A percentile compares a stretch with the other conserved stretches of the same genome.
phyloP scores from a whole-genome alignment of 2,797 vertebrate species.

The Morus bassanus region DNA sequence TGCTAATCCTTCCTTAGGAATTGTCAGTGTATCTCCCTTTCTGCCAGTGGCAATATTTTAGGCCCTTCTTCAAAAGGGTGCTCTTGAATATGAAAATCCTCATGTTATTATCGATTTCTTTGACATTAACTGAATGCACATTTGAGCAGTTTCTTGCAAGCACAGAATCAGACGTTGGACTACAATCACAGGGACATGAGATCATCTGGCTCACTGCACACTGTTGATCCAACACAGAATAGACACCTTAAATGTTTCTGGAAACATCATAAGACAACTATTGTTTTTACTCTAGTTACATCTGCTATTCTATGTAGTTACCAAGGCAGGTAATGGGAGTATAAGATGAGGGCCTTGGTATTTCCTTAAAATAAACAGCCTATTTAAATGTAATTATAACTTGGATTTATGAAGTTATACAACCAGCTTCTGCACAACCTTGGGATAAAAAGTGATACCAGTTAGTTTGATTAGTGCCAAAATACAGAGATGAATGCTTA shows the following conservation, averaged over 20 bases:
- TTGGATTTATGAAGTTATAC: background rate
- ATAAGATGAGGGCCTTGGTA: background rate
- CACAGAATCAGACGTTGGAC: background rate
- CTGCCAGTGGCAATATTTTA: background rate
- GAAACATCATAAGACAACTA: background rate
- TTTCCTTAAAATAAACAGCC: background rate
- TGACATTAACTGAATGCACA: background rate
- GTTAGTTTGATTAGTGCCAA: background rate
- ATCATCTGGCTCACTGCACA: background rate
- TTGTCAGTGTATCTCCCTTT: background rate
- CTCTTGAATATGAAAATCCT: background rate
- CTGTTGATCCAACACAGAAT: background rate
- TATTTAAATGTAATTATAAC: background rate
- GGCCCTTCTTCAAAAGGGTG: background rate
- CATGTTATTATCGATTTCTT: background rate
- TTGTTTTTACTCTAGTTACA: background rate
- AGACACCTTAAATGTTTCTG: background rate
- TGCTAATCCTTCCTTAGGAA: background rate
- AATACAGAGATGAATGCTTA: background rate
- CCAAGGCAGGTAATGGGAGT: background rate
- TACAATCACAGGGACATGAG: background rate
- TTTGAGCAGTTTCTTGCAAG: background rate
- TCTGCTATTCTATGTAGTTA: background rate
- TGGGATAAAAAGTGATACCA: background rate
- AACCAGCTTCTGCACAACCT: background rate